Evolutionary conservation across 2,888 invertebrate genomes (phyloP).

Genomic region (Drosophila meridiana): DNA sequence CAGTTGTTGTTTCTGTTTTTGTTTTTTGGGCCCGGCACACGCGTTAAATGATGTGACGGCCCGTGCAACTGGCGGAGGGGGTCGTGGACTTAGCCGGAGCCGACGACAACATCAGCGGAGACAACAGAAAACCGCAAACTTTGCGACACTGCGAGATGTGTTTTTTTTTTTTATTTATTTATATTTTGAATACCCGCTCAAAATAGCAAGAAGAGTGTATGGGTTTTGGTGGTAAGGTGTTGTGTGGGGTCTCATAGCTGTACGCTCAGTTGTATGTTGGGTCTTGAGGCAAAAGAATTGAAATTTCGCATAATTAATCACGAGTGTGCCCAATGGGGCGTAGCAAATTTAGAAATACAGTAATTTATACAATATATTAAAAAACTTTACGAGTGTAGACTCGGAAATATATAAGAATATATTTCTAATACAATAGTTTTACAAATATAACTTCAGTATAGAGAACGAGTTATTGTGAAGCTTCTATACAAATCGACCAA

Average conservation of each 20-base stretch:
- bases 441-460: too few species aligned
- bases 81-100: slow-evolving; percentile 19
- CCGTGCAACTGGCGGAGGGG: slow-evolving; percentile 26
- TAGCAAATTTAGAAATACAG: too few species aligned
- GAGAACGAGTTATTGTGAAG: neutral
- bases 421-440: neutral
- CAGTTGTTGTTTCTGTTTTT: slow-evolving; percentile 3
- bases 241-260: neutral
- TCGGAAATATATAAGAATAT: neutral
- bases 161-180: slow-evolving; percentile 22
- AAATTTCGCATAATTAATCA: neutral
- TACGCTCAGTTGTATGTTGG: neutral
- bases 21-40: slow-evolving; percentile 49
- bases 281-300: neutral
- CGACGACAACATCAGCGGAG: slow-evolving; percentile 18
- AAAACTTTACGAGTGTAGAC: neutral
- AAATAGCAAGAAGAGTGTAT: neutral
- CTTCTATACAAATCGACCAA: neutral
- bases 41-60: slow-evolving; percentile 63
- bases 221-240: neutral
- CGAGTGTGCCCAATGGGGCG: too few species aligned
- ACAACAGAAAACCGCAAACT: slow-evolving; percentile 36
- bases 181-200: neutral
- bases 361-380: too few species aligned
- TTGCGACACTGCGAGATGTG: slow-evolving; percentile 41